These are phyloP conservation scores for Sogatella furcifera DNA, from an alignment of 1,140 invertebrate species.

Conservation along the genomic window DNA sequence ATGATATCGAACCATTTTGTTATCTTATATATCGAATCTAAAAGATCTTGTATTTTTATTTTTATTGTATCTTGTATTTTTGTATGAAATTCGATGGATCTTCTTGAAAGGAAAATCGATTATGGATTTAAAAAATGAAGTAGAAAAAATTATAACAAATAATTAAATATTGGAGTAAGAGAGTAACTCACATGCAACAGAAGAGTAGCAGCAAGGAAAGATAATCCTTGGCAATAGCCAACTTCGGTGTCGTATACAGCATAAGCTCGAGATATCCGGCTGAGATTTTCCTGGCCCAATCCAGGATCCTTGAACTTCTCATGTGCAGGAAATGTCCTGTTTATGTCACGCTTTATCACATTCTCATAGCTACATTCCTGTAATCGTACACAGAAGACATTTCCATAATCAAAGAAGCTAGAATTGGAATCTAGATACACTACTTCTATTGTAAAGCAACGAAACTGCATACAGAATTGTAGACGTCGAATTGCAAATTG, in stretches of 20 bases:
- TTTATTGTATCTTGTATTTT: too few relatives aligned
- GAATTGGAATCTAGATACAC: slow-evolving; percentile 16
- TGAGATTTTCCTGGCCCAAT: slow-evolving; percentile 87
- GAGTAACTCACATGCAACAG: slow-evolving; percentile 78
- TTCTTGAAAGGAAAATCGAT: slow-evolving; percentile 8
- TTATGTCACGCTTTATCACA: slow-evolving; percentile 91
- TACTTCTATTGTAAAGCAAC: slow-evolving; percentile 4
- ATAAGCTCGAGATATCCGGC: slow-evolving; percentile 93
- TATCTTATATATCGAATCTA: too few relatives aligned
- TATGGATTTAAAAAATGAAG: not conserved
- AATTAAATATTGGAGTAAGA: not conserved
- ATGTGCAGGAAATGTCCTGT: slow-evolving; percentile 96
- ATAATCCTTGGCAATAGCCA: slow-evolving; percentile 96
- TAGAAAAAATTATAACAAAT: too few relatives aligned
- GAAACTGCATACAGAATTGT: slow-evolving; percentile 1
- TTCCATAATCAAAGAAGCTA: too few relatives aligned
- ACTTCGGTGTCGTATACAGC: slow-evolving; percentile 95
- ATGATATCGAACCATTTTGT: too few relatives aligned
- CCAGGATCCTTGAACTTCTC: slow-evolving; percentile 93
- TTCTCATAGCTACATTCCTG: slow-evolving; percentile 82
- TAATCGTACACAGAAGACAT: not conserved
- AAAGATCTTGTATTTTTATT: too few relatives aligned
- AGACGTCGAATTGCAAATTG: too few relatives aligned
- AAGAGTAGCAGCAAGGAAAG: slow-evolving; percentile 90
- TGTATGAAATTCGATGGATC: too few relatives aligned